phyloP scores from a whole-genome alignment of 2,113 vertebrate species.

The Circaetus cinerascens region DNA sequence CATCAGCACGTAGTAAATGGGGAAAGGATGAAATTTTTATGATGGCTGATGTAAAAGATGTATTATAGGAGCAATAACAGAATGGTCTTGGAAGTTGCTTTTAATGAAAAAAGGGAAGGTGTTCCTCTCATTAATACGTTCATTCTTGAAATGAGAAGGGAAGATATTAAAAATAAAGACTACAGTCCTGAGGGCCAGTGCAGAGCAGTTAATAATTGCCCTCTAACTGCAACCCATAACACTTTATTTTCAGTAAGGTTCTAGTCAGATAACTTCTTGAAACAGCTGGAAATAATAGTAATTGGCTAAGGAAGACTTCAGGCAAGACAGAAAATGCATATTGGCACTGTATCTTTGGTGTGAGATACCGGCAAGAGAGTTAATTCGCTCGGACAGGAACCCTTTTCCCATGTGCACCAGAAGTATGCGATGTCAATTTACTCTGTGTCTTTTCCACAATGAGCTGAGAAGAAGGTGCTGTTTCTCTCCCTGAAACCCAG shows the following conservation, averaged over 20 bases:
- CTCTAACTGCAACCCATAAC: background rate
- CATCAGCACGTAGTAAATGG: background rate
- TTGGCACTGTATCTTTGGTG: too few relatives aligned
- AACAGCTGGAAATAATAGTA: background rate
- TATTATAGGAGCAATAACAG: background rate
- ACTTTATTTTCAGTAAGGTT: background rate
- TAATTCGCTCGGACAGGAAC: background rate
- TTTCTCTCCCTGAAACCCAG: background rate
- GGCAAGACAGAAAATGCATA: background rate
- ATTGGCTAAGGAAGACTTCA: background rate
- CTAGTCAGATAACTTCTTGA: background rate
- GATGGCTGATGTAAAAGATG: background rate
- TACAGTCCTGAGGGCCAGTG: background rate
- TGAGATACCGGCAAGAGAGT: background rate
- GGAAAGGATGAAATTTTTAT: background rate
- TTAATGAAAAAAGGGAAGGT: background rate
- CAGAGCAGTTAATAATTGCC: background rate
- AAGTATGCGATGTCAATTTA: background rate
- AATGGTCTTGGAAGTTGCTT: background rate
- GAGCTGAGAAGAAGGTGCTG: background rate
- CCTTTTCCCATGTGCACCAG: background rate
- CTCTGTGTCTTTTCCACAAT: rapidly evolving
- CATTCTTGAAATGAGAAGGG: background rate
- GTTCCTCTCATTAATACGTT: background rate
- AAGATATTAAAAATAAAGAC: background rate